Base-by-base conservation (phyloP, 2,113 vertebrate species). In the Cyprinodon variegatus region DNA sequence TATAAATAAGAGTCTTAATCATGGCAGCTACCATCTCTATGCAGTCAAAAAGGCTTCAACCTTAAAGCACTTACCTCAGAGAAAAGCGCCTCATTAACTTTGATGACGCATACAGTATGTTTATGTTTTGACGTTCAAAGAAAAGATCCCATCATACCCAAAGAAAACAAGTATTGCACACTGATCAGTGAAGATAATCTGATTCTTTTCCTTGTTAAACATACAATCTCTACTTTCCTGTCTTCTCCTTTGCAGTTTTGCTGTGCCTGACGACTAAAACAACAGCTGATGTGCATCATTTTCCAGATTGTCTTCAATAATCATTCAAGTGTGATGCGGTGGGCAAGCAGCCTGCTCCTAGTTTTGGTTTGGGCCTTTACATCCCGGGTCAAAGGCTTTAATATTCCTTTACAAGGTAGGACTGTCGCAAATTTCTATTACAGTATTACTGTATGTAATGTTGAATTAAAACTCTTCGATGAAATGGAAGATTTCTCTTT, bases 391-490 rank as follows among this genome's bases (percentile, higher is more conserved):
- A 62, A 86, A 77, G 93, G 77, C 61, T 76, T 92, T 40, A 20
- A 93, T 72, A 95, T 97, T 82, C 97, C 97, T n/a, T 88, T 95
- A 86, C 93, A 95, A 88, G 94, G 96, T 96, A 92, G 81, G 94
- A 59, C 0, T 43, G 36, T 29, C 4, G 65, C 64, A 20, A 61
- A 17, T 29, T 46, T 20, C 11, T 46, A 68, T 65, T 41, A n/a
- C n/a, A n/a, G n/a, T n/a, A n/a, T n/a, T n/a, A n/a, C n/a, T n/a
- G n/a, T n/a, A 53, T 71, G 17, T n/a, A 48, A 17, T 72, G 13
- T 43, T 0, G 15, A 37, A 38, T 71, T 40, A 22, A 20, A 57
- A 57, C 10, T 0, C 37, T 57, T 57, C 50, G n/a, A 20, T 57
- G 50, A 20, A 57, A 20, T 57, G 17, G 2, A n/a, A 9, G 20